These are phyloP conservation scores for Gambelia wislizenii DNA, from an alignment of 2,797 vertebrate species.

Conservation along the genomic window DNA sequence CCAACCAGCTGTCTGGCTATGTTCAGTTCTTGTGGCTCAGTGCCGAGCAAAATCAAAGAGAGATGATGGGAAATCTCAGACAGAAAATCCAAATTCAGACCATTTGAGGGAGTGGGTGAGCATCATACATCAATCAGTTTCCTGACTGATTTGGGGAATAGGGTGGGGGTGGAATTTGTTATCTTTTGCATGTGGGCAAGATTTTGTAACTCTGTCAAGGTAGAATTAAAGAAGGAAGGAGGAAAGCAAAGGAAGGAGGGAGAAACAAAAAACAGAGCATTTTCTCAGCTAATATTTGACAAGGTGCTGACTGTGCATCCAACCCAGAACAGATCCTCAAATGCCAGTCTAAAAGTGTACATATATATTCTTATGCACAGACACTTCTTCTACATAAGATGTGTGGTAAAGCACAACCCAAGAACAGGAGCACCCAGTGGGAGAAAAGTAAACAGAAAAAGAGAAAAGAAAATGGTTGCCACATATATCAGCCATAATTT, in stretches of 20 bases:
- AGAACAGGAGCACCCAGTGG: neutral
- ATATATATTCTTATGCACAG: neutral
- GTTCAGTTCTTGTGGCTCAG: constrained; percentile 31
- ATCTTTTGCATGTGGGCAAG: neutral
- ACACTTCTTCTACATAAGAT: neutral
- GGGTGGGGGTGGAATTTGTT: neutral
- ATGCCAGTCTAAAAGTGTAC: neutral
- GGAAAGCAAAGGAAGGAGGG: neutral
- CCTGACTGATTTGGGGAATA: neutral
- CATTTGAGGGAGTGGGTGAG: neutral
- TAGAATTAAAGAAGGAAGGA: neutral
- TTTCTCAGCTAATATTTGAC: neutral
- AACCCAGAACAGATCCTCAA: no score
- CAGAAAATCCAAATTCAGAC: neutral
- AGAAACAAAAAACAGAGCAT: neutral
- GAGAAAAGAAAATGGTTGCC: neutral
- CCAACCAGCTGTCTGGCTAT: constrained; percentile 33
- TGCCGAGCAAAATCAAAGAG: constrained; percentile 40
- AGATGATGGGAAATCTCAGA: neutral
- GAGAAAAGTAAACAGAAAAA: neutral
- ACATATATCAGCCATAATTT: neutral
- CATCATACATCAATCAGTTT: constrained; percentile 9
- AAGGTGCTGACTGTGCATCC: neutral
- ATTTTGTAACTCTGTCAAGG: constrained; percentile 1
- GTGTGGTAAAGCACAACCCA: neutral